These are phyloP conservation scores for Pristionchus mayeri DNA, from an alignment of 2,888 invertebrate species.

Conservation along the genomic window DNA sequence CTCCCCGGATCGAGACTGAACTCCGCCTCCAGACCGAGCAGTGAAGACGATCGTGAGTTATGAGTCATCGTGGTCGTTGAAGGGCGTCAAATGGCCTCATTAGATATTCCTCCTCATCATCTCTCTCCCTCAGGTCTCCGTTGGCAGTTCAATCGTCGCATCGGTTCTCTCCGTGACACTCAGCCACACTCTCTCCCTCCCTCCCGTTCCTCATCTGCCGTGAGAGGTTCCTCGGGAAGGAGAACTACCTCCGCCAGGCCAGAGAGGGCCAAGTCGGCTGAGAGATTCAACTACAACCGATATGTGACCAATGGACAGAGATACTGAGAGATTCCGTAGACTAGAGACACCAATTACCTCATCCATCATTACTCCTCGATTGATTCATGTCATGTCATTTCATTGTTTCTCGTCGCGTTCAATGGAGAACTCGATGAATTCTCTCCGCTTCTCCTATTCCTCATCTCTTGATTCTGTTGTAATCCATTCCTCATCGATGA, in stretches of 20 bases:
- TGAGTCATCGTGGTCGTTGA: background rate
- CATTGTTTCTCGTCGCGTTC: background rate
- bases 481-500: conserved; percentile 23
- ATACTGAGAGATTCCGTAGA: too few relatives aligned
- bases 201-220: conserved; percentile 52
- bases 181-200: conserved; percentile 23
- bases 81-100: background rate
- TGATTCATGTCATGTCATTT: background rate
- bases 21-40: background rate
- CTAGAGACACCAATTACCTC: too few relatives aligned
- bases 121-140: background rate
- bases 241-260: conserved; percentile 24
- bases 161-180: background rate
- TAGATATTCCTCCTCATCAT: background rate
- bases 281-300: conserved; percentile 42
- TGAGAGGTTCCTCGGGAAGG: conserved; percentile 52
- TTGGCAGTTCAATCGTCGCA: conserved; percentile 45
- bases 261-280: background rate
- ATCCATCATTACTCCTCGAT: too few relatives aligned
- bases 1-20: background rate
- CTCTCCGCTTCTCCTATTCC: background rate
- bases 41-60: conserved; percentile 23
- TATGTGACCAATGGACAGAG: conserved; percentile 38
- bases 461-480: conserved; percentile 8
- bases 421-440: background rate